Conservation (phyloP, 2,797 vertebrate genomes). For the Passerculus sandwichensis region DNA sequence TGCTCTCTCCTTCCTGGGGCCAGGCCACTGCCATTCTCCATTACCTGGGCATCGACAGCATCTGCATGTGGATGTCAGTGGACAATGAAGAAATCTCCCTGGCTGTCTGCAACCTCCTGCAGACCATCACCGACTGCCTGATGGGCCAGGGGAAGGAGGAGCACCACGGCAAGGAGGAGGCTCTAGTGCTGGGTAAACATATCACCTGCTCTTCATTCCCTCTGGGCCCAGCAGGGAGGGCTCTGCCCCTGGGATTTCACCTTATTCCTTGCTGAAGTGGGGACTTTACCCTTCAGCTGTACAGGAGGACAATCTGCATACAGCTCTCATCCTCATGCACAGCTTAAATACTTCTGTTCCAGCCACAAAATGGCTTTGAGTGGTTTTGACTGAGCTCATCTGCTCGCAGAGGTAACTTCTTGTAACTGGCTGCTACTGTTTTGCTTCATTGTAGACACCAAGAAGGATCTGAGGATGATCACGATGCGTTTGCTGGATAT, state of each 20-base stretch:
- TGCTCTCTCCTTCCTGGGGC: neutral
- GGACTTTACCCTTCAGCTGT: neutral
- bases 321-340: neutral
- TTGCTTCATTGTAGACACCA: constrained; percentile 79
- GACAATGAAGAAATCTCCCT: constrained; percentile 90
- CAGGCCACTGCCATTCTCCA: constrained; percentile 91
- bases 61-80: constrained; percentile 91
- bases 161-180: constrained; percentile 89
- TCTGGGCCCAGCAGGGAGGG: neutral
- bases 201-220: neutral
- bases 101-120: constrained; percentile 90
- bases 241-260: neutral
- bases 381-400: neutral
- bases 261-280: neutral
- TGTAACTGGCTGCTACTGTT: neutral
- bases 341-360: neutral
- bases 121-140: constrained; percentile 89
- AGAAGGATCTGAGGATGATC: constrained; percentile 90
- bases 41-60: constrained; percentile 82
- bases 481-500: constrained; percentile 89
- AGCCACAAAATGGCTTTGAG: neutral
- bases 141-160: constrained; percentile 86
- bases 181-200: constrained; percentile 86
- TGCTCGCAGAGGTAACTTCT: neutral
- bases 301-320: neutral